Base-by-base conservation (phyloP, 2,113 vertebrate genomes). In the Daubentonia madagascariensis region DNA sequence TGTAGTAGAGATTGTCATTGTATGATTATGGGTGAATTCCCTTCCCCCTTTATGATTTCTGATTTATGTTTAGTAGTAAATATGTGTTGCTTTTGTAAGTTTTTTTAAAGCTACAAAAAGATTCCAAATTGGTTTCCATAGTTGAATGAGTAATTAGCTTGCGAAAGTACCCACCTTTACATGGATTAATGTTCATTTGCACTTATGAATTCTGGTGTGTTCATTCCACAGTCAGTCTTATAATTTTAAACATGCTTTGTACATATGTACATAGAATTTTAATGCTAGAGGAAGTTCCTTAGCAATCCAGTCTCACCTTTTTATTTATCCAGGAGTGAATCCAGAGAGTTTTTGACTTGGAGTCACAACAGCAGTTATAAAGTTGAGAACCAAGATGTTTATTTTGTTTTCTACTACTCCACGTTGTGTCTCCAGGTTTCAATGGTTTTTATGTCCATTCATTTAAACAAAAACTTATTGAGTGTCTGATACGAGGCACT, bases 61-160 rank as follows among this genome's bases (percentile, higher is more conserved):
- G 22, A 79, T 88, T 96, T 61, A 40, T 89, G 94, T 97, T 93
- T 89, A 43, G 10, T 94, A 75, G 67, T 83, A 70, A 94, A 43
- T 88, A 63, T 81, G 48, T 95, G 25, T 92, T 96, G 35, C 50
- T 43, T 87, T 89, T 97, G 14, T 96, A 61, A 75, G 37, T 80
- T 79, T 87, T 91, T 79, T 7, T 43, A 83, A 94, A 54, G 45
- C 37, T 75, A 96, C 23, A 96, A 50, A 87, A 92, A 65, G 25
- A 63, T 96, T 96, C 50, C 85, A 75, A 92, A 73, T 92, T 87
- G 61, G 28, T 84, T 92, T 86, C 40, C 10, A 17, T 89, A 73
- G 61, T 32, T 94, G 80, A 94, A 78, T 85, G 78, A 96, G 28
- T 89, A 86, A 50, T 37, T 96, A 93, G 48, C 25, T 92, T 96